Evolutionary conservation across 2,888 invertebrate species (phyloP).

Genomic region (Melolontha melolontha): DNA sequence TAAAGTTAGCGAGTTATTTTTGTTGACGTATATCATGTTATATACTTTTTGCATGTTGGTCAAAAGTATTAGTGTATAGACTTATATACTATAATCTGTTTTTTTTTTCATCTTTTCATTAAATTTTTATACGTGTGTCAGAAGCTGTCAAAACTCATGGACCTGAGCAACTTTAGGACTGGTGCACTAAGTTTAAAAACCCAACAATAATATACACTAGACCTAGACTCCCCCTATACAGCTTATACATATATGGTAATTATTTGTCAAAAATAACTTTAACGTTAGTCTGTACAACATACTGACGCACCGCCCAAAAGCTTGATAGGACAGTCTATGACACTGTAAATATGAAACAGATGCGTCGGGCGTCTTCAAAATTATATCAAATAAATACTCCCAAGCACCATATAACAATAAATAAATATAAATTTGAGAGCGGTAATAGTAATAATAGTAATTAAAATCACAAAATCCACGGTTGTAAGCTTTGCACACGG

Average conservation of each 20-base stretch:
- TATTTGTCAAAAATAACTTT: conserved; percentile 66
- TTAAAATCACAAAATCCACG: conserved; percentile 45
- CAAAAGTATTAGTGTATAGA: conserved; percentile 24
- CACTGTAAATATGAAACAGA: conserved; percentile 41
- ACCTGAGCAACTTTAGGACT: conserved; percentile 60
- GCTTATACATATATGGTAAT: conserved; percentile 64
- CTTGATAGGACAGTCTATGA: conserved; percentile 40
- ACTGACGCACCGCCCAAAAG: conserved; percentile 54
- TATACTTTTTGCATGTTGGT: conserved; percentile 32
- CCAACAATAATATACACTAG: conserved; percentile 64
- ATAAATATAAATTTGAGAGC: conserved; percentile 50
- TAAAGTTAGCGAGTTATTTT: conserved; percentile 39
- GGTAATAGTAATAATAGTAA: conserved; percentile 41
- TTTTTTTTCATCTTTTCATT: conserved; percentile 33
- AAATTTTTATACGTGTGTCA: conserved; percentile 34
- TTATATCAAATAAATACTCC: conserved; percentile 42
- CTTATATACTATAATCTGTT: conserved; percentile 32
- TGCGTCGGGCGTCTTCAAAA: conserved; percentile 41
- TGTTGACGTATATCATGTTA: conserved; percentile 25
- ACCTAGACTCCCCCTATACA: conserved; percentile 64
- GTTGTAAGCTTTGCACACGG: conserved; percentile 38
- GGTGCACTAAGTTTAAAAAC: conserved; percentile 53
- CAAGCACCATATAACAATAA: conserved; percentile 51
- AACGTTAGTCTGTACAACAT: conserved; percentile 64
- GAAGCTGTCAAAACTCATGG: conserved; percentile 42